Percentiles rank a stretch among this genome's conserved stretches.
phyloP scores from a whole-genome alignment of 2,888 invertebrate genomes.

The Mesorhabditis spiculigera region DNA sequence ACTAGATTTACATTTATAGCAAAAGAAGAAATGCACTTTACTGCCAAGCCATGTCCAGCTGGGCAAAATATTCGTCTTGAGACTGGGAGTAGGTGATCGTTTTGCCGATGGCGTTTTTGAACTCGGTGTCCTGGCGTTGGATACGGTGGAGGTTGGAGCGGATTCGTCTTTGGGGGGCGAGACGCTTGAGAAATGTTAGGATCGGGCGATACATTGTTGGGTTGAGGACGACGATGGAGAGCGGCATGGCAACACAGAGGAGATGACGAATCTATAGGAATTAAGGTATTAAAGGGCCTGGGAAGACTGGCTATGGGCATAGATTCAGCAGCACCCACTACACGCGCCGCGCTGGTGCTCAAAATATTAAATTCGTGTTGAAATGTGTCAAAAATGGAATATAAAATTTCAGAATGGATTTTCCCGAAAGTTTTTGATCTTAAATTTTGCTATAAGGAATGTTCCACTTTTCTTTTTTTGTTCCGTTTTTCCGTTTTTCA shows the following conservation, averaged over 20 bases:
- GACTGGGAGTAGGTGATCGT: neutral
- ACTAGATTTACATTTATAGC: no score
- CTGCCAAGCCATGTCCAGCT: neutral
- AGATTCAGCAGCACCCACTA: no score
- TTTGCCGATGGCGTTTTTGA: neutral
- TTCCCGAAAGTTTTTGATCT: no score
- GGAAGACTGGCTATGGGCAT: neutral
- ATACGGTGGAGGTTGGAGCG: neutral
- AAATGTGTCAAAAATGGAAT: no score
- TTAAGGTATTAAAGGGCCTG: neutral
- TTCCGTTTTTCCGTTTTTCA: no score
- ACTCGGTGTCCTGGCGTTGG: neutral
- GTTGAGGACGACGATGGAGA: neutral
- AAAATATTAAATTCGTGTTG: no score
- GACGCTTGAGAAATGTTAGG: neutral
- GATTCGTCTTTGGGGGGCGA: neutral
- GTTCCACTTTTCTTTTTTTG: no score
- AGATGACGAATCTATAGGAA: conserved; percentile 4
- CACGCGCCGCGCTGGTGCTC: no score
- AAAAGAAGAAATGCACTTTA: no score
- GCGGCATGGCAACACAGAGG: neutral
- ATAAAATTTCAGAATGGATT: no score
- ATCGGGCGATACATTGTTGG: conserved; percentile 4
- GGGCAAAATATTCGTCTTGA: conserved; percentile 2
- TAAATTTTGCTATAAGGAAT: no score